Conservation (phyloP, 2,797 vertebrate genomes). For the Eulemur coronatus region DNA sequence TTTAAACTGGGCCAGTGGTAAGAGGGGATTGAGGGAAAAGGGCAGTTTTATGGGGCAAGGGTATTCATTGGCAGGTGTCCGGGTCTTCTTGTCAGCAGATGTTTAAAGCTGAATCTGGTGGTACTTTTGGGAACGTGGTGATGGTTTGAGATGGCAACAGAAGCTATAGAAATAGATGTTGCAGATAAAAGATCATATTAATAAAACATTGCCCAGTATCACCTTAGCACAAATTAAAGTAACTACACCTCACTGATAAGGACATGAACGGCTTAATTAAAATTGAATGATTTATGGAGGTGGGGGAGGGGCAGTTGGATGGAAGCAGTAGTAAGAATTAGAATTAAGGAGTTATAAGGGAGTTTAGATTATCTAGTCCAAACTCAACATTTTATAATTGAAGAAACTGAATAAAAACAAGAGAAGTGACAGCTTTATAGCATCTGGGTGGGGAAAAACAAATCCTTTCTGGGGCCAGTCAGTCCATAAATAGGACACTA, state of each 20-base stretch:
- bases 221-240: background rate
- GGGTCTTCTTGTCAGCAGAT: background rate
- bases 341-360: background rate
- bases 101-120: background rate
- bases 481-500: background rate
- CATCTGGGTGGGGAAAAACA: background rate
- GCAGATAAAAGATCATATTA: background rate
- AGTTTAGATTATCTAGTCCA: background rate
- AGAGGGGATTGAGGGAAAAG: background rate
- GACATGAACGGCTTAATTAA: background rate
- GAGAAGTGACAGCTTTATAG: background rate
- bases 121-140: background rate
- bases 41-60: background rate
- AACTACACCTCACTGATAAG: background rate
- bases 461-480: background rate
- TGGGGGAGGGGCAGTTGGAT: background rate
- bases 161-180: background rate
- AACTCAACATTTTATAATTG: background rate
- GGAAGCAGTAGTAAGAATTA: background rate
- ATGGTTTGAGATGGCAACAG: background rate
- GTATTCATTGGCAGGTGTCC: background rate
- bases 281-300: background rate
- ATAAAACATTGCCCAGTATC: slow-evolving; percentile 12
- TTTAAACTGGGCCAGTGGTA: background rate
- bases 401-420: background rate